Base-by-base conservation (phyloP, 1,140 invertebrate species). In the Achatina immaculata region DNA sequence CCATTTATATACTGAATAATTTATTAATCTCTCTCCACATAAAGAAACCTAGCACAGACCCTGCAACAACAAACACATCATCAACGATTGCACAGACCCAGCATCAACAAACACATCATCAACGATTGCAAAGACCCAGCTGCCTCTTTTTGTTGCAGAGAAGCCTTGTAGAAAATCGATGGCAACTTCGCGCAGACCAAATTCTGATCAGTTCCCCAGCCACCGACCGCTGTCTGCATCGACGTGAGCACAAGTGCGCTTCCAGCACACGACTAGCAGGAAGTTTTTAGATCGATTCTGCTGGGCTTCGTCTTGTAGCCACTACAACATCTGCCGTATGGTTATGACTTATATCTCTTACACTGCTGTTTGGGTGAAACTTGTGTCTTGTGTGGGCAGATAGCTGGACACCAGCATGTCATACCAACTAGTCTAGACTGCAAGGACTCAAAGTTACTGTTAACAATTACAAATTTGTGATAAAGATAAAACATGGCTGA, bases 401-500 rank as follows among this genome's bases (percentile, higher is more conserved):
- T n/a, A n/a, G n/a, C n/a, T n/a, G n/a, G n/a, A n/a, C n/a, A n/a
- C n/a, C n/a, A n/a, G n/a, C n/a, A n/a, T n/a, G n/a, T n/a, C n/a
- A n/a, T n/a, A n/a, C n/a, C n/a, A n/a, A n/a, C n/a, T n/a, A n/a
- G n/a, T n/a, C n/a, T n/a, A n/a, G n/a, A n/a, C n/a, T n/a, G n/a
- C n/a, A n/a, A n/a, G n/a, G n/a, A n/a, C n/a, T n/a, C n/a, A n/a
- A n/a, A n/a, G n/a, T n/a, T n/a, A n/a, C n/a, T n/a, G n/a, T n/a
- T n/a, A n/a, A n/a, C n/a, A n/a, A n/a, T n/a, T n/a, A n/a, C n/a
- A n/a, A n/a, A n/a, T n/a, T n/a, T n/a, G n/a, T n/a, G n/a, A n/a
- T n/a, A n/a, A n/a, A n/a, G n/a, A n/a, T n/a, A n/a, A 48, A 19
- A 65, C 16, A 69, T 69, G 68, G 71, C 71, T 21, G 71, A 73